These are phyloP conservation scores for Xanthostigma xanthostigma DNA, from an alignment of 2,888 invertebrate species.

Conservation along the genomic window DNA sequence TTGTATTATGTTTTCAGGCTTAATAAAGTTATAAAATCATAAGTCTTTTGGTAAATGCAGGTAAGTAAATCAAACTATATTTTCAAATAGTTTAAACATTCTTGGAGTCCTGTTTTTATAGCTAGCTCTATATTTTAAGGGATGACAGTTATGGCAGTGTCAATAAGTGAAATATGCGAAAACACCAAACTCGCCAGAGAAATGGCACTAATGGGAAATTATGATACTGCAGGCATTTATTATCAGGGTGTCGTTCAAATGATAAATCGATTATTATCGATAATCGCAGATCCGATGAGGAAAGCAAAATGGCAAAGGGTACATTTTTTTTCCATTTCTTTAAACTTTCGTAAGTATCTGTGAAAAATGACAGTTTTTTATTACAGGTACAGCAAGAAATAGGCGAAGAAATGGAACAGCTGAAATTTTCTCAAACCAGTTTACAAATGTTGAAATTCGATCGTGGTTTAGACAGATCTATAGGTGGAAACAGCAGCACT, in stretches of 20 bases:
- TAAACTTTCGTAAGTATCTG: slow-evolving; percentile 4
- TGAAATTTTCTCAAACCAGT: slow-evolving; percentile 67
- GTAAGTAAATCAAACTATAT: no score
- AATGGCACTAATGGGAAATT: slow-evolving; percentile 88
- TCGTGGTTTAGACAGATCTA: slow-evolving; percentile 34
- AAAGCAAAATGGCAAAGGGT: slow-evolving; percentile 83
- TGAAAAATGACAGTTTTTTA: slow-evolving; percentile 3
- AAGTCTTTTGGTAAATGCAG: no score
- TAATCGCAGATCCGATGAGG: slow-evolving; percentile 63
- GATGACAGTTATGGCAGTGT: slow-evolving; percentile 76
- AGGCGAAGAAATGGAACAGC: slow-evolving; percentile 75
- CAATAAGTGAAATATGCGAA: slow-evolving; percentile 82
- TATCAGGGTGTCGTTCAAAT: slow-evolving; percentile 88
- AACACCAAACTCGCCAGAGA: slow-evolving; percentile 90
- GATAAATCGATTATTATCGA: slow-evolving; percentile 68
- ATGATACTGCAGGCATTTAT: slow-evolving; percentile 85
- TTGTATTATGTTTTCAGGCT: no score
- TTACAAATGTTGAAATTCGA: slow-evolving; percentile 63
- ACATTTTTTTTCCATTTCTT: background rate
- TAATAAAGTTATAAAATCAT: no score
- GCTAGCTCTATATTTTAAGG: slow-evolving; percentile 15
- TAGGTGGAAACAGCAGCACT: slow-evolving; percentile 27
- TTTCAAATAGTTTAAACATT: no score
- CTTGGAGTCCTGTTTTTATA: no score
- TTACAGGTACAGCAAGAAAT: slow-evolving; percentile 74